Base-by-base conservation (phyloP, 2,797 vertebrate species). In the Ptychadena robeensis region DNA sequence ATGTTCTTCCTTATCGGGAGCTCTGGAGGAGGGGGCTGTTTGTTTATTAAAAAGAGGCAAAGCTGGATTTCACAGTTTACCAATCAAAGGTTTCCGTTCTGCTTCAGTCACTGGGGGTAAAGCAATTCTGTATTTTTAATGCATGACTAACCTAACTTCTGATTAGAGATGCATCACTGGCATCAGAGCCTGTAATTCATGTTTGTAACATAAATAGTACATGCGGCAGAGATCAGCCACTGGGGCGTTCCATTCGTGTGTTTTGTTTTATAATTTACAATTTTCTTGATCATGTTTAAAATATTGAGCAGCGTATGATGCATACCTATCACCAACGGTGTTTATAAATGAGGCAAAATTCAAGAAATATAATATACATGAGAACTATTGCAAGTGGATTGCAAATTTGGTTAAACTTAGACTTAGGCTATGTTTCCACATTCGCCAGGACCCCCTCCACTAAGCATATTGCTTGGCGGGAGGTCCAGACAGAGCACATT, bases 191-290 rank as follows among this genome's bases (percentile, higher is more conserved):
- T 59, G 57, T 37, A 64, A 69, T 44, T 76, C 67, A 12, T 64
- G 73, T 77, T 77, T 82, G 66, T 77, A 77, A 69, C 66, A 82
- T 77, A 82, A 82, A 82, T 77, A 77, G 68, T 57, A 83, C 81
- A 82, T 82, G 81, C 35, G 48, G 73, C 44, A 37, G 37, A 70
- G 25, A 38, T 74, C 53, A 25, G 18, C 70, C 70, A 12, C 61
- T 14, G 38, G 73, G 61, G 40, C 31, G 10, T 30, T 81, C 59
- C 53, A 27, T 37, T 73, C 1, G 40, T 66, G 61, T 11, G 66
- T 63, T 67, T 66, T 57, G 80, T 38, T 75, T 38, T 57, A 82
- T 82, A 30, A 61, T 82, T 76, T 82, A 75, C 32, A 22, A 63
- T 40, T 11, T 31, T 48, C 22, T 44, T 76, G 73, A 82, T 82